Conservation (phyloP, 2,888 invertebrate species). For the Hypercompe scribonia region DNA sequence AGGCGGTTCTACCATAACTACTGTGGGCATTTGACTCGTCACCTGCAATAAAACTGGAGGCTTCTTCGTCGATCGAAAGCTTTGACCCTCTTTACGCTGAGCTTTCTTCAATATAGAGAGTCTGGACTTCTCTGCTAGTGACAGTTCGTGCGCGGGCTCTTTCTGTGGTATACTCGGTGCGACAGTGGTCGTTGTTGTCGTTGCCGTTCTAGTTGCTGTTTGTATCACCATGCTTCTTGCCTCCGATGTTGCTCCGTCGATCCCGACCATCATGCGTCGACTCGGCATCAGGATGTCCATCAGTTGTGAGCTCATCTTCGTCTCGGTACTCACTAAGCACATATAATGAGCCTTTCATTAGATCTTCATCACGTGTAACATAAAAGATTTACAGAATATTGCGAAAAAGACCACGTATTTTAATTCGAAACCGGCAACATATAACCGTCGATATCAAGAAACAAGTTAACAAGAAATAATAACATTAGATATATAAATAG, state of each 20-base stretch:
- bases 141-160: constrained; percentile 49
- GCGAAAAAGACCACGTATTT: not conserved
- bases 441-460: not conserved
- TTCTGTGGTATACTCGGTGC: constrained; percentile 9
- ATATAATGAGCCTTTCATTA: constrained; percentile 74
- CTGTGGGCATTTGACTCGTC: constrained; percentile 64
- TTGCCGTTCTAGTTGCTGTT: constrained; percentile 4
- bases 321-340: constrained; percentile 66
- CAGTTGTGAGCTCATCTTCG: constrained; percentile 29
- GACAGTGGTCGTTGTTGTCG: constrained; percentile 17
- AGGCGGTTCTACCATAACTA: constrained; percentile 73
- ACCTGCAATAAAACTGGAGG: constrained; percentile 77
- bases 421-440: not conserved
- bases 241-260: constrained; percentile 7
- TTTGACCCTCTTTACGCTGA: constrained; percentile 63
- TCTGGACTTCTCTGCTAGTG: constrained; percentile 74
- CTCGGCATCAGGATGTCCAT: constrained; percentile 43
- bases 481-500: not conserved
- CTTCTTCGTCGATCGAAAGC: constrained; percentile 56
- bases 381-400: not conserved
- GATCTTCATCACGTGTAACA: constrained; percentile 30
- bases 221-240: constrained; percentile 15
- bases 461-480: not conserved
- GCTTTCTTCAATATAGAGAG: constrained; percentile 76
- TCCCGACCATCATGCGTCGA: constrained; percentile 27